These are phyloP conservation scores for Indri indri DNA, from an alignment of 2,113 vertebrate genomes.

Conservation along the genomic window DNA sequence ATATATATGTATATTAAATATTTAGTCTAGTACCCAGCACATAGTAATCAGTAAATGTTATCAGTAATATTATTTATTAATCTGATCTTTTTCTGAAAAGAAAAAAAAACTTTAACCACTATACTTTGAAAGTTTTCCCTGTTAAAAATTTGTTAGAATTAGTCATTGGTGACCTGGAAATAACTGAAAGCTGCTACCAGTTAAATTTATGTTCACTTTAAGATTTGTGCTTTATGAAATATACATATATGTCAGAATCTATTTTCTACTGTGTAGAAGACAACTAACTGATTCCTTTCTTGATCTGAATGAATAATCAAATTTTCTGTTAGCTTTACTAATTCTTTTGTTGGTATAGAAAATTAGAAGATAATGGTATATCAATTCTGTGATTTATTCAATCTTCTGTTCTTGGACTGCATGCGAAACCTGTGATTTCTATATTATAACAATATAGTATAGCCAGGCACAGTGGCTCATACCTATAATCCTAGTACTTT, in stretches of 20 bases:
- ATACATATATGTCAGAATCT: not conserved
- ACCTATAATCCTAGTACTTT: no score
- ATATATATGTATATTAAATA: not conserved
- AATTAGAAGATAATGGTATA: not conserved
- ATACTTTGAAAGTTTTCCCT: not conserved
- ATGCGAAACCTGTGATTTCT: constrained; percentile 27
- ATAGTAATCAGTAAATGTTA: constrained; percentile 12
- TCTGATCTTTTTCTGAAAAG: constrained; percentile 29
- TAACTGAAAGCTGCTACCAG: not conserved
- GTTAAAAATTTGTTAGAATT: not conserved
- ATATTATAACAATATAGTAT: not conserved
- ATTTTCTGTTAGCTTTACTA: not conserved
- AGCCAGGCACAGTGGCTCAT: no score
- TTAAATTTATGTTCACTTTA: not conserved
- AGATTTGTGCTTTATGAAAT: constrained; percentile 3
- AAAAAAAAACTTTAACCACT: not conserved
- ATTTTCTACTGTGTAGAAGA: not conserved
- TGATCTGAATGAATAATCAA: not conserved
- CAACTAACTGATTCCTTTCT: not conserved
- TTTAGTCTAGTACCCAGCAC: not conserved
- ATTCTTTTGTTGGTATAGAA: not conserved
- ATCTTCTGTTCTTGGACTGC: not conserved
- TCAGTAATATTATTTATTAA: not conserved
- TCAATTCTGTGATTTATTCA: not conserved
- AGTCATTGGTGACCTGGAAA: not conserved